Evolutionary conservation across 2,113 vertebrate species (phyloP).

Genomic region (Oryzias celebensis): DNA sequence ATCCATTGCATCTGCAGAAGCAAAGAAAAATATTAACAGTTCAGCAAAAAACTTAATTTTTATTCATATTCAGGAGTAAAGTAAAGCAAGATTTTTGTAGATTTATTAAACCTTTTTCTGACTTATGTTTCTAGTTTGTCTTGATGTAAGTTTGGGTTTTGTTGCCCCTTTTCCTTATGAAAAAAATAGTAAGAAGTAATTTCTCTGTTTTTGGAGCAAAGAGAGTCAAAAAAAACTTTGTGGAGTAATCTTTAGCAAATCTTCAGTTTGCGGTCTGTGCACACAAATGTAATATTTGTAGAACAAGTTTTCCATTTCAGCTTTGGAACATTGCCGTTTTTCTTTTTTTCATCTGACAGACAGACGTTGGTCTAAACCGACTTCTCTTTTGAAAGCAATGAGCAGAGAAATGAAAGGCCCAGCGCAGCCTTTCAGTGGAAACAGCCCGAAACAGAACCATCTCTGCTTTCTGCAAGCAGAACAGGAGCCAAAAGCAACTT

Average conservation of each 20-base stretch:
- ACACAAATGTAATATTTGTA: conserved; percentile 30
- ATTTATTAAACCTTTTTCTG: too few relatives aligned
- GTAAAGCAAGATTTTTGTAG: neutral
- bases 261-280: conserved; percentile 34
- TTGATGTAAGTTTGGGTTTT: too few relatives aligned
- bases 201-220: too few relatives aligned
- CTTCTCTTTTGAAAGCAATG: conserved; percentile 58
- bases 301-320: conserved; percentile 57
- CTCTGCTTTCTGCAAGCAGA: conserved; percentile 52
- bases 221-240: neutral
- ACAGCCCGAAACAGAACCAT: conserved; percentile 59
- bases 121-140: too few relatives aligned
- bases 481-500: conserved; percentile 65
- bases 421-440: conserved; percentile 52
- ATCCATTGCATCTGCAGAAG: conserved; percentile 84
- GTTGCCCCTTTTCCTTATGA: too few relatives aligned
- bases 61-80: neutral
- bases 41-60: too few relatives aligned
- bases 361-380: conserved; percentile 43
- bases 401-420: conserved; percentile 60
- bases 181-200: too few relatives aligned
- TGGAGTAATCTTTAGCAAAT: conserved; percentile 15
- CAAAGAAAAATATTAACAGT: conserved; percentile 60
- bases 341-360: conserved; percentile 32
- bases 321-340: conserved; percentile 40